These are phyloP conservation scores for Zosterops lateralis DNA, from an alignment of 2,113 vertebrate species.

Conservation along the genomic window DNA sequence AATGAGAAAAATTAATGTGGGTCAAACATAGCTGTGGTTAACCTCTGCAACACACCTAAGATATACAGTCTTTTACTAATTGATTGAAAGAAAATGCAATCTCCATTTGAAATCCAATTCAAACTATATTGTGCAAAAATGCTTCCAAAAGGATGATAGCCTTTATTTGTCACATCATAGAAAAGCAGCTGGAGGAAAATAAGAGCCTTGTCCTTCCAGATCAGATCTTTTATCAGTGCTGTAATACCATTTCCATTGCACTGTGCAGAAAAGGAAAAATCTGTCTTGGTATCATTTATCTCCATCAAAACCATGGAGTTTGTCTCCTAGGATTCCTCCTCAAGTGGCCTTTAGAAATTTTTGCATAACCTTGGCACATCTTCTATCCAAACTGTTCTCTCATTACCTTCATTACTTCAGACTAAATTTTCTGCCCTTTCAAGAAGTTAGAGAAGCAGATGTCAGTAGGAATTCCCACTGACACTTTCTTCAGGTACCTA, in stretches of 20 bases:
- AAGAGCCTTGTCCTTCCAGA: not conserved
- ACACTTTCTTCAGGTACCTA: not conserved
- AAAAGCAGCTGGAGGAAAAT: not conserved
- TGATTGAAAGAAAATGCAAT: not conserved
- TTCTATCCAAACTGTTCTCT: not conserved
- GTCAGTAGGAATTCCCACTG: not conserved
- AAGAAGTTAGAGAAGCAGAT: not conserved
- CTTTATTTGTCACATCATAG: not conserved
- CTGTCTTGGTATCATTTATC: not conserved
- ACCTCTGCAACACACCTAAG: not conserved
- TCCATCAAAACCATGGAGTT: not conserved
- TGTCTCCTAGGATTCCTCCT: not conserved
- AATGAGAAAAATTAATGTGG: not conserved
- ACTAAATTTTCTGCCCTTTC: not conserved
- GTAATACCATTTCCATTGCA: not conserved
- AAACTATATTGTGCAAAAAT: not conserved
- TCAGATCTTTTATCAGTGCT: not conserved
- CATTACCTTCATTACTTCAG: not conserved
- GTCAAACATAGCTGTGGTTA: not conserved
- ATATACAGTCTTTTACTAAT: not conserved
- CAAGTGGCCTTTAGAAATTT: not conserved
- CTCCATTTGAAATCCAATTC: not conserved
- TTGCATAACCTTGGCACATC: not conserved
- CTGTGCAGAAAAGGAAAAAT: not conserved
- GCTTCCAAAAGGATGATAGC: not conserved